Evolutionary conservation across 2,797 vertebrate genomes (phyloP).

Genomic region (Parambassis ranga): DNA sequence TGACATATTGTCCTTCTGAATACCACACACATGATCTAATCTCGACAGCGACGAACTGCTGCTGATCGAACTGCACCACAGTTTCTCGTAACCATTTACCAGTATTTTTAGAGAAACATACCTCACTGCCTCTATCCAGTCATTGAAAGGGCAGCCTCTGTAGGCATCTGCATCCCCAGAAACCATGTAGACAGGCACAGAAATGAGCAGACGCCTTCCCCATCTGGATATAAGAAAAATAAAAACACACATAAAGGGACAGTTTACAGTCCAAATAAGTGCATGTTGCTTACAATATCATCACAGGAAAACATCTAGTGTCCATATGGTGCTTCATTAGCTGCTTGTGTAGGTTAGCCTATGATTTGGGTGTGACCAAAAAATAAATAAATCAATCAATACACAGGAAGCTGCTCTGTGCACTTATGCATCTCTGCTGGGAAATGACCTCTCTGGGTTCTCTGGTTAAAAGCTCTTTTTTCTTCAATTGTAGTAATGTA

Average conservation of each 20-base stretch:
- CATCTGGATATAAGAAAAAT: constrained; percentile 53
- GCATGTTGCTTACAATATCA: neutral
- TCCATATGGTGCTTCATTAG: constrained; percentile 10
- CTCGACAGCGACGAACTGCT: no score
- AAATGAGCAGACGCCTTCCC: constrained; percentile 16
- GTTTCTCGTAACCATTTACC: neutral
- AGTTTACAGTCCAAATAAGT: neutral
- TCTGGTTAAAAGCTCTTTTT: neutral
- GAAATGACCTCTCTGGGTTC: neutral
- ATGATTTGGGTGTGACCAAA: neutral
- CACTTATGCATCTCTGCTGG: neutral
- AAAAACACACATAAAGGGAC: neutral
- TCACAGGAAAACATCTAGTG: neutral
- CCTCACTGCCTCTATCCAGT: constrained; percentile 63
- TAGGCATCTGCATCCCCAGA: constrained; percentile 66
- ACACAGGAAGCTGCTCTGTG: neutral
- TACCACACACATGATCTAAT: neutral
- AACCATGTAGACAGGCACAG: constrained; percentile 48
- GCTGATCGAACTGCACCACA: no score
- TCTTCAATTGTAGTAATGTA: neutral
- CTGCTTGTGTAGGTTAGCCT: neutral
- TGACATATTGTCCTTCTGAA: neutral
- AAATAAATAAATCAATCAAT: constrained; percentile 27
- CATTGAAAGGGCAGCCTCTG: constrained; percentile 52
- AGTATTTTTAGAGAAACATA: constrained; percentile 13